Base-by-base conservation (phyloP, 1,140 invertebrate species). In the Drosophila rufa region DNA sequence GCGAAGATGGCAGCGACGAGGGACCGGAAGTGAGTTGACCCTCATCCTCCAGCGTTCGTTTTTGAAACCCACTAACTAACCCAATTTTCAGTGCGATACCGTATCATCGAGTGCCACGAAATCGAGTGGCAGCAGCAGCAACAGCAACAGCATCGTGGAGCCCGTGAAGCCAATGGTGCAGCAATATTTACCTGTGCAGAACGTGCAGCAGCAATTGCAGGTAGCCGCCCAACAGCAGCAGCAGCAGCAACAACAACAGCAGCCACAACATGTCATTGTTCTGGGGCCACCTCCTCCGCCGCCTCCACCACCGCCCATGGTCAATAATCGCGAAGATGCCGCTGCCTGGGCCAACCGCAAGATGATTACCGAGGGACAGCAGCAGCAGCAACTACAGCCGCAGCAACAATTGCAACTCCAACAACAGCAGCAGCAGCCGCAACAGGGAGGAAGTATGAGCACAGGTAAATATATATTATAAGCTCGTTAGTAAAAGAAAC, bases 1-100 rank as follows among this genome's bases (percentile, higher is more conserved):
- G 98, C 93, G 94, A 96, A 4, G 98, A 99, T 94, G 97, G 95
- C 65, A 98, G 97, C 92, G 97, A 98, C 89, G 98, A 98, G 93
- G 96, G 96, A 51, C 94, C 95, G 14, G 97, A 97, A 92, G 94
- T 98, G 60, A 87, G 91, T 91, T 43, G 11, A 47, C 14, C n/a
- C 25, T 12, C 45, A n/a, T 12, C n/a, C 48, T 47, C n/a, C 22
- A n/a, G 7, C 2, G 38, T 19, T 38, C 46, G 30, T 9, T 36
- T 9, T 12, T 14, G 22, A 5, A 17, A 33, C 25, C 6, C 25
- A 27, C 45, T 47, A 70, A 65, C 59, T 77, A 66, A 77, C 73
- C 64, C 67, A 46, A 17, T 58, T 80, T 77, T 42, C 43, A 90
- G 85, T 90, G 85, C 75, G 89, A 70, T 74, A 61, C 79, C 9